Evolutionary conservation across 2,797 vertebrate species (phyloP), one percentile per base, ranked within the genome.

Genomic region (Coccyzus lansbergi): DNA sequence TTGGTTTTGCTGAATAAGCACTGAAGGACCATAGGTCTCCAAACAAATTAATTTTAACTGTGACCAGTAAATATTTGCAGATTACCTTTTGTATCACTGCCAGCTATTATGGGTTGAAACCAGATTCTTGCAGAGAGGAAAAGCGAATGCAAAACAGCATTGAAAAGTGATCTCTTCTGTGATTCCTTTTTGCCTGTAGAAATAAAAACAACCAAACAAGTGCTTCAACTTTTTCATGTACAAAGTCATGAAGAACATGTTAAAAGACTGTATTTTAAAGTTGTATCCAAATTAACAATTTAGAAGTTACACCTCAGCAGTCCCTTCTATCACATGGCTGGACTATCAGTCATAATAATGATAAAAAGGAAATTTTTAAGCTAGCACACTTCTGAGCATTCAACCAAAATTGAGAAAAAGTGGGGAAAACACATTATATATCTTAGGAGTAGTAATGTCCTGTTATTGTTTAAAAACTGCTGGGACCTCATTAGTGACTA

Each of bases 401-500:
- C 97, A 96, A 93, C 93, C 18, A 38, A 98, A 97, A 90, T 93
- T 88, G 96, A 97, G 94, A 97, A 96, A 48, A 97, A 97, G 97
- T 94, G 95, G 97, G 95, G 86, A 96, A 98, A 98, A 97, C 97
- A 98, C 97, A 63, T 97, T 96, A 98, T 97, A 97, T 97, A 97
- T 98, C 97, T 98, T 96, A 95, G 79, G 84, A 97, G 94, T 87
- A 94, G 97, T 97, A 98, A 98, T 97, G 97, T 98, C 97, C 97
- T 98, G 97, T 98, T 98, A 97, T 98, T 98, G 97, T 98, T 98
- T 93, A 96, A 97, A 98, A 98, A 97, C 98, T 98, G 96, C 97
- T 97, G 98, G 98, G 98, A 98, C 97, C 97, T 98, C 98, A 98
- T 98, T 98, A 98, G 97, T 96, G 97, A 95, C 97, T 98, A 97